These are phyloP conservation scores for Ibidorhyncha struthersii DNA, from an alignment of 2,113 vertebrate genomes.

Conservation along the genomic window DNA sequence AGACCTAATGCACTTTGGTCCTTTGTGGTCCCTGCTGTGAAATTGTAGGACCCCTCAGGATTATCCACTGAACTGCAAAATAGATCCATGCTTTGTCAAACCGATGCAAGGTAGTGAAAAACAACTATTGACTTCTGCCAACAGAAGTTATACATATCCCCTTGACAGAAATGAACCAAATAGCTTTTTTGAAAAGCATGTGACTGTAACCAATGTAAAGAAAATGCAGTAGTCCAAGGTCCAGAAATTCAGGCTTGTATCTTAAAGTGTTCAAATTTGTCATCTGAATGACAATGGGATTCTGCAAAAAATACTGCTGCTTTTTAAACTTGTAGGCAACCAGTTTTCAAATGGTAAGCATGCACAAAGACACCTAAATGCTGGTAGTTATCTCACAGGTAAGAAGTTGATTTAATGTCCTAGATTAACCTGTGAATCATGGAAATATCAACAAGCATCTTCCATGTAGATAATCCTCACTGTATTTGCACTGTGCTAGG, in stretches of 20 bases:
- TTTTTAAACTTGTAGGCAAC: background rate
- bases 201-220: background rate
- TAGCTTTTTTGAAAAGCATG: background rate
- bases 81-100: background rate
- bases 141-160: background rate
- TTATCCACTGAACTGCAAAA: slow-evolving; percentile 16
- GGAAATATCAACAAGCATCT: background rate
- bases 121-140: background rate
- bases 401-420: background rate
- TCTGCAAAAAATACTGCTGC: background rate
- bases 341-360: background rate
- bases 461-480: background rate
- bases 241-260: background rate
- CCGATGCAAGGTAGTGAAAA: background rate
- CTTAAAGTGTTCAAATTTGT: background rate
- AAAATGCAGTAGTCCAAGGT: background rate
- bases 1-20: background rate
- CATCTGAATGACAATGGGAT: background rate
- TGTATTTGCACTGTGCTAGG: background rate
- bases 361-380: background rate
- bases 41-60: background rate
- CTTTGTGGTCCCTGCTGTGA: background rate
- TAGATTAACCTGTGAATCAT: background rate
- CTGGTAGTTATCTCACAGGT: background rate
- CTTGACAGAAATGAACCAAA: background rate